Evolutionary conservation across 2,113 vertebrate species (phyloP), one percentile per base, ranked within the genome.

Genomic region (Bufo gargarizans): DNA sequence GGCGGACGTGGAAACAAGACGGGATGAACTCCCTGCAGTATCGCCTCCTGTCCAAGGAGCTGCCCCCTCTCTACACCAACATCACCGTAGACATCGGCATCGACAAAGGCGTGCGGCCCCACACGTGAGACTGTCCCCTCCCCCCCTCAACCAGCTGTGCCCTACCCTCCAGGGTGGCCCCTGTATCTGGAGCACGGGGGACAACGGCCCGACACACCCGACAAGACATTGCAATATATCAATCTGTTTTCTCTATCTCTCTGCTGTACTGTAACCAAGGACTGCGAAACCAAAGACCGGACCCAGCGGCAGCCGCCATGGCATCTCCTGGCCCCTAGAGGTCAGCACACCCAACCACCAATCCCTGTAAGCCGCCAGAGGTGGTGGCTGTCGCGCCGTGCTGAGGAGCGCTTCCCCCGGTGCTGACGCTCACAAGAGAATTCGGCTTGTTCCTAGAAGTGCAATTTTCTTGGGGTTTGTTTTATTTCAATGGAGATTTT

Each of bases 21-120:
- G 95, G 96, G 3, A 94, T 95, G 93, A 96, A 96, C 92, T 94
- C 92, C 0, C 90, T 89, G 9, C 92, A 94, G 16, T 97, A 96
- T 11, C 86, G 93, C 77, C 81, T 96, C 6, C 5, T 97, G 4
- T 94, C 94, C 0, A 93, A 93, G 84, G 84, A 95, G 10, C 91
- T 93, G 90, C 80, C 91, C n/a, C 93, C 93, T 0, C 95, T 97
- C 87, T 96, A 96, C 90, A 95, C 96, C 86, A 97, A 95, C 91
- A 95, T 97, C 92, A 96, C 95, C 0, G 93, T 96, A 72, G 91
- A 96, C 92, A 93, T 96, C 4, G 94, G 93, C 88, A 93, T 92
- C 0, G 92, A 94, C 71, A 86, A 85, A 0, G 92, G 93, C 14
- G 88, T 94, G 13, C 89, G 83, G 5, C 53, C 84, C 0, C 14